Evolutionary conservation across 2,797 vertebrate genomes (phyloP).

Genomic region (Hyperoplus lanceolatus): DNA sequence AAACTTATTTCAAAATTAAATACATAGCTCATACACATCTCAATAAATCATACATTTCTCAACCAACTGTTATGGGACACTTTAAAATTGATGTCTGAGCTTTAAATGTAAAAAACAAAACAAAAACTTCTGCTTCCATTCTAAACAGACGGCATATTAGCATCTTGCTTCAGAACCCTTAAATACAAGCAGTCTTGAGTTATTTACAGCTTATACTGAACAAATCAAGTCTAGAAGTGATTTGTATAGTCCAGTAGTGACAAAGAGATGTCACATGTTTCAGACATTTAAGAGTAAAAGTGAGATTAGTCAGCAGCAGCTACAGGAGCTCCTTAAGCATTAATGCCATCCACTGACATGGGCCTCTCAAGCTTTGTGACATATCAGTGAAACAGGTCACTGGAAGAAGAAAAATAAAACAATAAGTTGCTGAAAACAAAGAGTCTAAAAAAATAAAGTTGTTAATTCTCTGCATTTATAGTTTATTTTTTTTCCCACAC

Average conservation of each 20-base stretch:
- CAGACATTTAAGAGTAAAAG: slow-evolving; percentile 65
- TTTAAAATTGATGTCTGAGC: slow-evolving; percentile 68
- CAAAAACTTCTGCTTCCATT: slow-evolving; percentile 54
- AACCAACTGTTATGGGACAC: slow-evolving; percentile 59
- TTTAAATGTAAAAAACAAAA: slow-evolving; percentile 66
- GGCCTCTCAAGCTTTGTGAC: slow-evolving; percentile 69
- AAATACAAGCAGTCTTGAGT: slow-evolving; percentile 75
- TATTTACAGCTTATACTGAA: slow-evolving; percentile 83
- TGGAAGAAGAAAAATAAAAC: slow-evolving; percentile 63
- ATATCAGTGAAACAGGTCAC: slow-evolving; percentile 61
- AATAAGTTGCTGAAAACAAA: slow-evolving; percentile 72
- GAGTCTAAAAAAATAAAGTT: slow-evolving; percentile 90
- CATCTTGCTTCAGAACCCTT: slow-evolving; percentile 63
- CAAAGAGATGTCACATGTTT: slow-evolving; percentile 63
- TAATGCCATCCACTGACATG: slow-evolving; percentile 70
- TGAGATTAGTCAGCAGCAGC: slow-evolving; percentile 74
- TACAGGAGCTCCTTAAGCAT: slow-evolving; percentile 75
- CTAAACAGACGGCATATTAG: slow-evolving; percentile 60
- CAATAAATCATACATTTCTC: slow-evolving; percentile 56
- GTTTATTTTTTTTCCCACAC: slow-evolving; percentile 66
- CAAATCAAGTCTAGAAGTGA: slow-evolving; percentile 69
- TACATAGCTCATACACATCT: slow-evolving; percentile 55
- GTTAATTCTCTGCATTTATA: slow-evolving; percentile 87
- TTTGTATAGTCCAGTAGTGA: slow-evolving; percentile 72
- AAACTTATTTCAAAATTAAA: slow-evolving; percentile 68